phyloP scores from a whole-genome alignment of 1,140 invertebrate genomes.

The Drosophila ficusphila region DNA sequence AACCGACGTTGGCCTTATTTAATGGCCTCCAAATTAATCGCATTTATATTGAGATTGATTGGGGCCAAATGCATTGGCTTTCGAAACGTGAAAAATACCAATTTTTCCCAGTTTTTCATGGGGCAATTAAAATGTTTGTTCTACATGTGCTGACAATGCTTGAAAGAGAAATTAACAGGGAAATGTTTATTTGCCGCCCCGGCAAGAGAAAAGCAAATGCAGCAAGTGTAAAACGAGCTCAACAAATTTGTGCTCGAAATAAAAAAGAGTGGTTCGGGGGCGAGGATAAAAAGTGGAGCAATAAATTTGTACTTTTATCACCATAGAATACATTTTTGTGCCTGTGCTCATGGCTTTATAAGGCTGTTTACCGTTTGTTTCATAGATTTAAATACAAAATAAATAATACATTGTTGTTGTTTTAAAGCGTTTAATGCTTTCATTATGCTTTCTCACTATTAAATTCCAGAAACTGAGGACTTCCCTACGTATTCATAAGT shows the following conservation, averaged over 20 bases:
- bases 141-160: slow-evolving; percentile 40
- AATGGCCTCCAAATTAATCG: slow-evolving; percentile 61
- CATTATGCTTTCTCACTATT: not conserved
- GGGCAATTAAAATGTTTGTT: slow-evolving; percentile 63
- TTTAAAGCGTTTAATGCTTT: not conserved
- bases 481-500: slow-evolving; percentile 21
- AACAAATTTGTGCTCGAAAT: not conserved
- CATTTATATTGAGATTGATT: slow-evolving; percentile 69
- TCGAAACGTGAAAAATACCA: not conserved
- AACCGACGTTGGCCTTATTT: slow-evolving; percentile 28
- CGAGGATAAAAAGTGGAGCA: not conserved
- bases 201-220: slow-evolving; percentile 6
- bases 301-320: not conserved
- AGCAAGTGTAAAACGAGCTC: not conserved
- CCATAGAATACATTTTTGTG: too few relatives aligned
- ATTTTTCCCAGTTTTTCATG: slow-evolving; percentile 22
- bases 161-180: slow-evolving; percentile 33
- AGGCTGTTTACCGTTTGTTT: too few relatives aligned
- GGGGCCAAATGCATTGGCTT: slow-evolving; percentile 6
- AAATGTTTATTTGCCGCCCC: slow-evolving; percentile 22
- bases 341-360: too few relatives aligned
- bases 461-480: not conserved
- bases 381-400: not conserved
- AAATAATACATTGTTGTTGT: too few relatives aligned
- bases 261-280: not conserved